phyloP scores from a whole-genome alignment of 2,888 invertebrate genomes.

The Nomada flava region DNA sequence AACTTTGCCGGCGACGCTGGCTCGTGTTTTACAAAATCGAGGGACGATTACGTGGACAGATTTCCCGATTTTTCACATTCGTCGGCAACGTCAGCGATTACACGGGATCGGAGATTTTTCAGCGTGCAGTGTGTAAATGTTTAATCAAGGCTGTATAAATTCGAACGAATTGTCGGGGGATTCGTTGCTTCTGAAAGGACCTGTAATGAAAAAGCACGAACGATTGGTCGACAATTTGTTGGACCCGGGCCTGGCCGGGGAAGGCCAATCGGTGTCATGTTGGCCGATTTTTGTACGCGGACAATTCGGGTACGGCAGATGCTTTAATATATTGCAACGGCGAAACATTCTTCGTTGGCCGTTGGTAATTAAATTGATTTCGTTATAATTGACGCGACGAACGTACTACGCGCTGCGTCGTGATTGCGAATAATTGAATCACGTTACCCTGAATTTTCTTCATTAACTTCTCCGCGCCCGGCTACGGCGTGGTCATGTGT shows the following conservation, averaged over 20 bases:
- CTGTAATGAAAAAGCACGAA: background rate
- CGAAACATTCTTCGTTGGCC: slow-evolving; percentile 34
- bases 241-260: too few relatives aligned
- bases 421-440: slow-evolving; percentile 69
- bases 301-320: background rate
- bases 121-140: slow-evolving; percentile 2
- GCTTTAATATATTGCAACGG: background rate
- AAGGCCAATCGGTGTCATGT: background rate
- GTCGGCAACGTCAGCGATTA: background rate
- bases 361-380: slow-evolving; percentile 43
- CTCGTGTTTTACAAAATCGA: background rate
- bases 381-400: slow-evolving; percentile 57
- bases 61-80: background rate
- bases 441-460: slow-evolving; percentile 61
- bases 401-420: slow-evolving; percentile 46
- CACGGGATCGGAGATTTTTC: background rate
- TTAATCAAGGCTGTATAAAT: background rate
- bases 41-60: background rate
- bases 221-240: background rate
- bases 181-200: background rate
- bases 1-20: background rate
- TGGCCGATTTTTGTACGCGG: background rate
- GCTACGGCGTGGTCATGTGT: slow-evolving; percentile 26
- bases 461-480: slow-evolving; percentile 48
- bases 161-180: background rate